Evolutionary conservation across 2,797 vertebrate species (phyloP).

Genomic region (Rhinichthys osculus): DNA sequence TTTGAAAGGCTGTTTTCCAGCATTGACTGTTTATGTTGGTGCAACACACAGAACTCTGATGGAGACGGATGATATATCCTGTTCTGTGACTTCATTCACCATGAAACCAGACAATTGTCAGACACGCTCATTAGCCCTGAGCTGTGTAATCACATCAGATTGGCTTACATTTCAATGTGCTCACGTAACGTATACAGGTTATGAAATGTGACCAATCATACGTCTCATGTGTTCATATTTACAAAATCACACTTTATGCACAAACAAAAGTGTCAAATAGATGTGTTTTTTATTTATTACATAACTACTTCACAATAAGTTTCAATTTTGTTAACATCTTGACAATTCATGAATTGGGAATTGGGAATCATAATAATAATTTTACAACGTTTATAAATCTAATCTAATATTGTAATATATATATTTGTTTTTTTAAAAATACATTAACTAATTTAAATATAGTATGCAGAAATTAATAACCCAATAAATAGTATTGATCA

Average conservation of each 20-base stretch:
- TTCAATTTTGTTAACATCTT: background rate
- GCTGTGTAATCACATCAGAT: constrained; percentile 17
- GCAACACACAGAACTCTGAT: constrained; percentile 1
- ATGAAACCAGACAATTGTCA: constrained; percentile 37
- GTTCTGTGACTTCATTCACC: constrained; percentile 15
- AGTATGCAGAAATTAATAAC: background rate
- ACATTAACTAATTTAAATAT: background rate
- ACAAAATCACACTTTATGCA: background rate
- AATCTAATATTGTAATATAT: background rate
- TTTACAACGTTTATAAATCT: background rate
- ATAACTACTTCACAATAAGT: background rate
- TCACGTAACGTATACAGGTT: constrained; percentile 6
- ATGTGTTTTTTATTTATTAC: background rate
- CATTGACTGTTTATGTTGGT: constrained; percentile 40
- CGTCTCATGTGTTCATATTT: background rate
- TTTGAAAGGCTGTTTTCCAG: constrained; percentile 45
- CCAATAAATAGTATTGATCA: background rate
- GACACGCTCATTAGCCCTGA: constrained; percentile 37
- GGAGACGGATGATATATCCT: constrained; percentile 11
- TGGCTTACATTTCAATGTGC: constrained; percentile 8
- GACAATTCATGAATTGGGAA: background rate
- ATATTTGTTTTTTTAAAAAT: background rate
- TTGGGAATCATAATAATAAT: background rate
- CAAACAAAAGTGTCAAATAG: background rate
- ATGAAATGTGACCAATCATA: background rate